Evolutionary conservation across 2,113 vertebrate species (phyloP).

Genomic region (Colius striatus): DNA sequence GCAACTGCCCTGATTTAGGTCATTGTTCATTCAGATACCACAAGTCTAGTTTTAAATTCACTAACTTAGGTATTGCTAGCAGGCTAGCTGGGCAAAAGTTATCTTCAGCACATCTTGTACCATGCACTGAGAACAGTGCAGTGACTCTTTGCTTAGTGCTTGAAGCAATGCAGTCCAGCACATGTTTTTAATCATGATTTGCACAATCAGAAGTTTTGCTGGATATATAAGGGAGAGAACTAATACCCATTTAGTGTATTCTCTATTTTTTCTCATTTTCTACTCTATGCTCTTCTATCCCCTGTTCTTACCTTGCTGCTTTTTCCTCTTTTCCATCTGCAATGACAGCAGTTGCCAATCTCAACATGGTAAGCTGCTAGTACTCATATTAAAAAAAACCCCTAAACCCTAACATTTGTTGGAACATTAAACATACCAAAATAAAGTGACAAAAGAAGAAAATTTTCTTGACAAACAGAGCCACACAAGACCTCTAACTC

Average conservation of each 20-base stretch:
- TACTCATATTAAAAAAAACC: not conserved
- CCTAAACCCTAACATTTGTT: not conserved
- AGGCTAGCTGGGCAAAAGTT: not conserved
- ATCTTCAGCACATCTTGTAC: not conserved
- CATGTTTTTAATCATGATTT: not conserved
- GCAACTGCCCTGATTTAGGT: not conserved
- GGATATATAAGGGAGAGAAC: not conserved
- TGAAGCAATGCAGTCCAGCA: not conserved
- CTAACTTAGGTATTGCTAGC: not conserved
- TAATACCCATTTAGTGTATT: not conserved
- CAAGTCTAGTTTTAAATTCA: not conserved
- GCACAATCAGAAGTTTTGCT: not conserved
- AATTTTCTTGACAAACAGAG: not conserved
- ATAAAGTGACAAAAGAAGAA: not conserved
- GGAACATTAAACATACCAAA: not conserved
- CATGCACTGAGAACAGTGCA: not conserved
- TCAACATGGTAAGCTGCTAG: not conserved
- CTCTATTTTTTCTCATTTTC: not conserved
- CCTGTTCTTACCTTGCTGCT: not conserved
- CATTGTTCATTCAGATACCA: fast-evolving
- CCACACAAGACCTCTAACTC: not conserved
- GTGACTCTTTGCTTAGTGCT: not conserved
- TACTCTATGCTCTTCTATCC: not conserved
- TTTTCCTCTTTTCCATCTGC: not conserved
- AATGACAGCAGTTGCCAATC: not conserved